phyloP scores from a whole-genome alignment of 2,113 vertebrate genomes.

The Rana temporaria region DNA sequence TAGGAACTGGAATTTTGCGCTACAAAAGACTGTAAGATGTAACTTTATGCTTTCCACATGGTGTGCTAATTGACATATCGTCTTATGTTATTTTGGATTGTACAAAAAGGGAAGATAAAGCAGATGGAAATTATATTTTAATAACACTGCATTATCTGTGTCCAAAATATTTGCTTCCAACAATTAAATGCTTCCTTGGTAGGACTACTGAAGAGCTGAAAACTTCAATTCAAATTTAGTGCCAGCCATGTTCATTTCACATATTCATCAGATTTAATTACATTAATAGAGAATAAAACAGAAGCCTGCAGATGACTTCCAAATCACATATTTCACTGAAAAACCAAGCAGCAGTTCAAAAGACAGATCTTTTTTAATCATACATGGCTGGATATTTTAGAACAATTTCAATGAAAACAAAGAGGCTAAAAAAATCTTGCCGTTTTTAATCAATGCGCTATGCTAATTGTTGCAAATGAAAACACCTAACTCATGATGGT shows the following conservation, averaged over 20 bases:
- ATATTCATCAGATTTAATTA: slow-evolving; percentile 57
- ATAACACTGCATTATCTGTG: slow-evolving; percentile 57
- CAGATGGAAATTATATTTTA: slow-evolving; percentile 60
- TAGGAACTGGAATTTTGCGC: slow-evolving; percentile 58
- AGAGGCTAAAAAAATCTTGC: slow-evolving; percentile 24
- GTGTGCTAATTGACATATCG: slow-evolving; percentile 49
- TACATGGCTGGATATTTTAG: slow-evolving; percentile 40
- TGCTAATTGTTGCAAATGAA: slow-evolving; percentile 49
- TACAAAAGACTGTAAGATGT: slow-evolving; percentile 50
- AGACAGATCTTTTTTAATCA: slow-evolving; percentile 36
- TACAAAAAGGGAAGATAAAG: slow-evolving; percentile 53
- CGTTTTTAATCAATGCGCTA: slow-evolving; percentile 43
- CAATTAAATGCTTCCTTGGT: slow-evolving; percentile 52
- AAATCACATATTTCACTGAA: slow-evolving; percentile 42
- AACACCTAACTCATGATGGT: slow-evolving; percentile 36
- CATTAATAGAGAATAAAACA: slow-evolving; percentile 57
- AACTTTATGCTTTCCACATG: slow-evolving; percentile 58
- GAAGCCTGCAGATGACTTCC: slow-evolving; percentile 47
- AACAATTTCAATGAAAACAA: slow-evolving; percentile 43
- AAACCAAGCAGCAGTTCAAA: slow-evolving; percentile 43
- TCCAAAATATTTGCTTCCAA: slow-evolving; percentile 56
- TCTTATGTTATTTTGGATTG: slow-evolving; percentile 54
- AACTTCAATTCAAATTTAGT: slow-evolving; percentile 51
- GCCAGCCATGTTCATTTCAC: slow-evolving; percentile 49
- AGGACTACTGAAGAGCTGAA: slow-evolving; percentile 49